These are phyloP conservation scores for Rhabdornis inornatus DNA, from an alignment of 2,113 vertebrate genomes.

Conservation along the genomic window DNA sequence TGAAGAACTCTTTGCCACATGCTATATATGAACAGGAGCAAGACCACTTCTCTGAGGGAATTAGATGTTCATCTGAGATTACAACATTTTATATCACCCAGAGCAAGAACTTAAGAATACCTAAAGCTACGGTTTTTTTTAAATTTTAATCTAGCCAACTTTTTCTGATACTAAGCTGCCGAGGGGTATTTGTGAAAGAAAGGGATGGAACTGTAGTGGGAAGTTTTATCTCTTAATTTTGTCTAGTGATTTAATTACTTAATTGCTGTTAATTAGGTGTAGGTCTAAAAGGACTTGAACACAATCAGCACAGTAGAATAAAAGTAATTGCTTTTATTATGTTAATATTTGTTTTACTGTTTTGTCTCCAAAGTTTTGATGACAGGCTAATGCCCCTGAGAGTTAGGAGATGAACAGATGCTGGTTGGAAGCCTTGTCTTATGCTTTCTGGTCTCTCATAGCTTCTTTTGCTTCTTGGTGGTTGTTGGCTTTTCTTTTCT, in stretches of 20 bases:
- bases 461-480: neutral
- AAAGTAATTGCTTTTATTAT: neutral
- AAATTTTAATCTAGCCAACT: neutral
- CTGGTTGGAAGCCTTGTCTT: neutral
- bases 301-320: neutral
- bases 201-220: neutral
- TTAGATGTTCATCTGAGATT: neutral
- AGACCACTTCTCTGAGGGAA: neutral
- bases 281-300: neutral
- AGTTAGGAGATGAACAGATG: neutral
- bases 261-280: neutral
- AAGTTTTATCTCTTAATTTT: neutral
- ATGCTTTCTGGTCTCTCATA: neutral
- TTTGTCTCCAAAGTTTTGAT: neutral
- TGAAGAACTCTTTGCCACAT: neutral
- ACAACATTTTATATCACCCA: neutral
- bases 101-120: neutral
- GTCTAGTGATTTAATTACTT: neutral
- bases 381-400: neutral
- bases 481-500: neutral
- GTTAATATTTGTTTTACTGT: neutral
- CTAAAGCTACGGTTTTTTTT: neutral
- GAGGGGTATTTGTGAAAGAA: neutral
- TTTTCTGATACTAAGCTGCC: neutral
- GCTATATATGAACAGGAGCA: neutral